phyloP scores from a whole-genome alignment of 1,140 invertebrate genomes.

The Psilanteris sp. region DNA sequence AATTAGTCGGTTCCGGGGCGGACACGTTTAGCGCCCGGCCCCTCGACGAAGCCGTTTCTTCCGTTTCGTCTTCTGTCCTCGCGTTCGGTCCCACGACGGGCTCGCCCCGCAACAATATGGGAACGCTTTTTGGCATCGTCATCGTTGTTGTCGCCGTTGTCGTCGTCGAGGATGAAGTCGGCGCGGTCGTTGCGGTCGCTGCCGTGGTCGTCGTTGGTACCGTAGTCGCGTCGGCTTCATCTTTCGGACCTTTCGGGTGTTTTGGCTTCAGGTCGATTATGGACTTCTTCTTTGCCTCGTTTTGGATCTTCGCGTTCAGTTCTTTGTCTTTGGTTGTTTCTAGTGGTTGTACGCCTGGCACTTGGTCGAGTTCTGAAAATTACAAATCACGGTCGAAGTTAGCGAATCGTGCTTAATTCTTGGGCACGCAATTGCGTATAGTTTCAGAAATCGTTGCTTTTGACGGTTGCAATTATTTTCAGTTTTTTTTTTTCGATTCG shows the following conservation, averaged over 20 bases:
- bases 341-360: slow-evolving; percentile 63
- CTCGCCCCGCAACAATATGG: slow-evolving; percentile 63
- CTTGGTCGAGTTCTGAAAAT: slow-evolving; percentile 53
- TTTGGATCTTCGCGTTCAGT: slow-evolving; percentile 55
- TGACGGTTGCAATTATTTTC: too few species aligned
- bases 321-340: slow-evolving; percentile 67
- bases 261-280: slow-evolving; percentile 72
- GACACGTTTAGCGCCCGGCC: slow-evolving; percentile 75
- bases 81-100: slow-evolving; percentile 51
- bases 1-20: slow-evolving; percentile 73
- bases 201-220: too few species aligned
- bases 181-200: too few species aligned
- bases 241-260: slow-evolving; percentile 67
- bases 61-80: slow-evolving; percentile 11
- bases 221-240: too few species aligned
- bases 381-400: too few species aligned
- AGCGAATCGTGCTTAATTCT: too few species aligned
- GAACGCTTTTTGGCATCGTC: slow-evolving; percentile 30
- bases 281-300: slow-evolving; percentile 71
- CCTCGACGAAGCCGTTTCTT: slow-evolving; percentile 51
- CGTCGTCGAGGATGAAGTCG: too few species aligned
- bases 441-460: too few species aligned
- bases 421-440: too few species aligned
- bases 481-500: too few species aligned
- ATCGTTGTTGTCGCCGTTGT: slow-evolving; percentile 16